phyloP scores from a whole-genome alignment of 2,888 invertebrate species.

The Hypomecis punctinalis region DNA sequence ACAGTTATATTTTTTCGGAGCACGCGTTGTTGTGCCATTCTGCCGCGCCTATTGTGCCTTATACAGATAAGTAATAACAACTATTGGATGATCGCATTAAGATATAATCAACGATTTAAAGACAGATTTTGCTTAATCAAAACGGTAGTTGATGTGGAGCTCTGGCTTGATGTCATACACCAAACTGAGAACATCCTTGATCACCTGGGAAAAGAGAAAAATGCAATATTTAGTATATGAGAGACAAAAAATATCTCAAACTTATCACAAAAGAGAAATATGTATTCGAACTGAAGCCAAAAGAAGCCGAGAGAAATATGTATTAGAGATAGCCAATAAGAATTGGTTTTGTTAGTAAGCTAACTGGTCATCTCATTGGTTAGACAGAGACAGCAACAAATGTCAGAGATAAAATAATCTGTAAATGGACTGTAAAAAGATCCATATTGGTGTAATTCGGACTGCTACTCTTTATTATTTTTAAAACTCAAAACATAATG shows the following conservation, averaged over 20 bases:
- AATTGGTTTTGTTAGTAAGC: too few relatives aligned
- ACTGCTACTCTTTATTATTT: too few relatives aligned
- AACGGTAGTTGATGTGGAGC: constrained; percentile 94
- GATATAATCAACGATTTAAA: constrained; percentile 46
- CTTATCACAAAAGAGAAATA: too few relatives aligned
- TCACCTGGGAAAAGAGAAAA: constrained; percentile 84
- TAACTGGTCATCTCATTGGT: too few relatives aligned
- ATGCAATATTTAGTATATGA: neutral
- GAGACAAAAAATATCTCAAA: neutral
- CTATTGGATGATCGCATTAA: constrained; percentile 58
- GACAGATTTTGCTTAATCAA: constrained; percentile 55
- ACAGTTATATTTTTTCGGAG: constrained; percentile 34
- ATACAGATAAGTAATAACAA: constrained; percentile 61
- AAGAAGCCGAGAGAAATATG: too few relatives aligned
- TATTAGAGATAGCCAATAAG: too few relatives aligned
- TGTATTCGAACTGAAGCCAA: too few relatives aligned
- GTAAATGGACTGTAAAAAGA: too few relatives aligned
- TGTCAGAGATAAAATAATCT: too few relatives aligned
- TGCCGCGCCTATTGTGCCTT: constrained; percentile 51
- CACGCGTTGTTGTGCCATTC: constrained; percentile 38
- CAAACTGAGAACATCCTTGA: constrained; percentile 91
- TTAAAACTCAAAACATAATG: too few relatives aligned
- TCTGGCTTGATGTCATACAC: constrained; percentile 97
- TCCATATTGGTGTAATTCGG: too few relatives aligned
- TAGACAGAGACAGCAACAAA: too few relatives aligned